Percentiles rank a stretch among this genome's conserved stretches.
Evolutionary conservation across 2,888 invertebrate species (phyloP).

Genomic region (Acanthosepion lycidas): DNA sequence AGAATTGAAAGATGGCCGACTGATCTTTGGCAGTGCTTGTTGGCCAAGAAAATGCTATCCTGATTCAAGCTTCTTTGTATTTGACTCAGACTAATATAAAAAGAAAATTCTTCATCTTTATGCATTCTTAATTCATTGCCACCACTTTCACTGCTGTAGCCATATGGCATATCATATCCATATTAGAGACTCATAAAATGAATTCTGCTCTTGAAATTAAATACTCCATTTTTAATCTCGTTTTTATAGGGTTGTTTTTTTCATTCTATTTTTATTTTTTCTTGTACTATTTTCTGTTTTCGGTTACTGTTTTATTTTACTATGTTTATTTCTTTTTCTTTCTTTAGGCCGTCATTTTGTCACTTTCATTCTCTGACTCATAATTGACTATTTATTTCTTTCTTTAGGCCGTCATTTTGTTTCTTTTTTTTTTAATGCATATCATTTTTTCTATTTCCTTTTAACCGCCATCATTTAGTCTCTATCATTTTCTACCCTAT

Average conservation of each 20-base stretch:
- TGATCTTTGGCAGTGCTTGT: not conserved
- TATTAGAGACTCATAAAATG: not conserved
- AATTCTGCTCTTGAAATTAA: not conserved
- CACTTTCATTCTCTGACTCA: no score
- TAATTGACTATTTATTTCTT: no score
- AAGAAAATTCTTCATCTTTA: not conserved
- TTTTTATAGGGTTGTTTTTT: not conserved
- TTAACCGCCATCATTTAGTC: no score
- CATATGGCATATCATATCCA: not conserved
- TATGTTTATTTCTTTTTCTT: not conserved
- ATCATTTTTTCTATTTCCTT: no score
- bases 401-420: no score
- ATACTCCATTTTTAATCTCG: not conserved
- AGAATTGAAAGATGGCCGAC: not conserved
- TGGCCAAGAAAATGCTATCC: constrained; percentile 8
- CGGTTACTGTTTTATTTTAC: no score
- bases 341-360: not conserved
- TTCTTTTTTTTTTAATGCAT: no score
- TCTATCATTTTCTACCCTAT: not conserved
- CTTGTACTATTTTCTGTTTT: no score
- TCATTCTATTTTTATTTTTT: not conserved
- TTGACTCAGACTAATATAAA: not conserved
- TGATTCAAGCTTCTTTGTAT: not conserved
- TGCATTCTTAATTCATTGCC: not conserved
- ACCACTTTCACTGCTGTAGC: not conserved